These are phyloP conservation scores for Steinernema khuongi DNA, from an alignment of 1,140 invertebrate species.

Conservation along the genomic window DNA sequence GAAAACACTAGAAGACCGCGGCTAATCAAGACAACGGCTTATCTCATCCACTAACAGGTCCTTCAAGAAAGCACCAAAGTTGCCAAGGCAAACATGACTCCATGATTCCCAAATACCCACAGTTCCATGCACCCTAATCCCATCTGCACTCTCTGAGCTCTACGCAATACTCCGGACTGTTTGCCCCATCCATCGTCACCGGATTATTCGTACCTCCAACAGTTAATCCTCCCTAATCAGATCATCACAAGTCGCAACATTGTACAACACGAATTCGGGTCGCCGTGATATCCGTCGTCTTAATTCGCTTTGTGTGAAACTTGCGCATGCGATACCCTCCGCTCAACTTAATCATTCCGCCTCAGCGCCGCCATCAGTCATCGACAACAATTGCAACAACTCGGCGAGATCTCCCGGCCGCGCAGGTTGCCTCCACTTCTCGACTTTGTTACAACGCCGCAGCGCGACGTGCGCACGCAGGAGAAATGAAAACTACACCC, in stretches of 20 bases:
- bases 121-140: no score
- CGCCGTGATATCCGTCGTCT: constrained; percentile 13
- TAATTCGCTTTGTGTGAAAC: constrained; percentile 9
- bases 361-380: not conserved
- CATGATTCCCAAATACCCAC: no score
- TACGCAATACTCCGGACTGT: no score
- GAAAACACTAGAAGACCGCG: no score
- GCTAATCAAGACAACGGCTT: no score
- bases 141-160: no score
- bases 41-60: no score
- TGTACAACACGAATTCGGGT: constrained; percentile 3
- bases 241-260: constrained; percentile 2
- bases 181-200: no score
- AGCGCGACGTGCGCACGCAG: constrained; percentile 8
- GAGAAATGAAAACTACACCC: constrained; percentile 11
- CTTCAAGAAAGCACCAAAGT: no score
- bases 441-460: not conserved
- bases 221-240: no score
- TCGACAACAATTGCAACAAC: constrained; percentile 6
- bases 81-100: no score
- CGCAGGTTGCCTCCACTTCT: not conserved
- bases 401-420: not conserved
- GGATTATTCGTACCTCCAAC: no score
- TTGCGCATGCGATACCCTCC: not conserved
- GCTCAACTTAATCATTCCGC: constrained; percentile 1